Evolutionary conservation across 92 coral and sea anemone species (phyloP).

Genomic region (Zoanthus gigantus): DNA sequence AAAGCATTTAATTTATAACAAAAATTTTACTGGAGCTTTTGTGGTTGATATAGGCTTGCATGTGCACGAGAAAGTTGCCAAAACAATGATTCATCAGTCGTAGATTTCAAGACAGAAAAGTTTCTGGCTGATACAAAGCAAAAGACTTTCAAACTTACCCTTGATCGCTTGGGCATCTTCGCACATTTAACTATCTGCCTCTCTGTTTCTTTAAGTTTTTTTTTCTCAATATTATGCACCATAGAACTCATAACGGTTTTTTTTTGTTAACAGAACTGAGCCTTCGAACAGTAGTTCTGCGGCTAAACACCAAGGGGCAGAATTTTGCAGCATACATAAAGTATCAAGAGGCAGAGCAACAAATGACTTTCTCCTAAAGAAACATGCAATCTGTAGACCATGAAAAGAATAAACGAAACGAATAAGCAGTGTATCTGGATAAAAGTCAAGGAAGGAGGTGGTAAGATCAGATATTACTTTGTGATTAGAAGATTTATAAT

Average conservation of each 20-base stretch:
- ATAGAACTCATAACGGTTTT: constrained; percentile 22
- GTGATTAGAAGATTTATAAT: not conserved
- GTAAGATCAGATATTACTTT: not conserved
- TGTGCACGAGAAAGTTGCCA: no score
- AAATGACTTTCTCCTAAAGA: not conserved
- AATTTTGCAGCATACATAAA: constrained; percentile 22
- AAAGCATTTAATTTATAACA: no score
- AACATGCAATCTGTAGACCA: not conserved
- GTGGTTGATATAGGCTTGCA: no score
- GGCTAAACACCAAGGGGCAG: not conserved
- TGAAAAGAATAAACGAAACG: constrained; percentile 2
- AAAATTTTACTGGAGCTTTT: no score
- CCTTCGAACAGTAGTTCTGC: constrained; percentile 20
- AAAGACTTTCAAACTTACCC: constrained; percentile 13
- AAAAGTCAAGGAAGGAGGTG: constrained; percentile 23
- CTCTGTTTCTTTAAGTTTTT: no score
- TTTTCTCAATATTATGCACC: not conserved
- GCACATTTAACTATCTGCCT: not conserved
- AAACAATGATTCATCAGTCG: no score
- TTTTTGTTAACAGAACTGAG: not conserved
- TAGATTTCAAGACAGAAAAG: not conserved
- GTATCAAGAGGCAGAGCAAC: not conserved
- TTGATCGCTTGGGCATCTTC: constrained; percentile 34
- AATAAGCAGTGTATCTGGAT: constrained; percentile 25
- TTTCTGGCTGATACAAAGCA: not conserved